These are phyloP conservation scores for Crocallis elinguaria DNA, from an alignment of 2,888 invertebrate genomes.

Conservation along the genomic window DNA sequence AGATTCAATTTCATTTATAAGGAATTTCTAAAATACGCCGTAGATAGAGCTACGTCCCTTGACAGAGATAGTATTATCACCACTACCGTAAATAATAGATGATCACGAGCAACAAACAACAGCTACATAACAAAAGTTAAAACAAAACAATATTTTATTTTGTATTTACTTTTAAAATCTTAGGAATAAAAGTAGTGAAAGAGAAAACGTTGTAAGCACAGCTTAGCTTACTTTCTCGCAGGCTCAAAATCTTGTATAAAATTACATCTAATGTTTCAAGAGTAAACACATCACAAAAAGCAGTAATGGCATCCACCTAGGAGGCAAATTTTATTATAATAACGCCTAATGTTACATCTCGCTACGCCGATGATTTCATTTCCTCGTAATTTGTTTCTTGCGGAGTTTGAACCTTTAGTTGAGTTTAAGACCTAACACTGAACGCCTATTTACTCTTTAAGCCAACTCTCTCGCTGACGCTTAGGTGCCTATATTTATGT, in stretches of 20 bases:
- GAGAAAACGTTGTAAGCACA: too few relatives aligned
- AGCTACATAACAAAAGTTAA: too few relatives aligned
- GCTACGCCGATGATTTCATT: slow-evolving; percentile 58
- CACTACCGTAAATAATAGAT: too few relatives aligned
- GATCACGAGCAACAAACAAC: too few relatives aligned
- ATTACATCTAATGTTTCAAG: slow-evolving; percentile 7
- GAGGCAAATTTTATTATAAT: slow-evolving; percentile 44
- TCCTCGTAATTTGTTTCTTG: slow-evolving; percentile 75
- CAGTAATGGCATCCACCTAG: slow-evolving; percentile 11
- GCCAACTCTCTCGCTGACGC: slow-evolving; percentile 63
- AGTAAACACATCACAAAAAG: slow-evolving; percentile 22
- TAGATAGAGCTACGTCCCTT: too few relatives aligned
- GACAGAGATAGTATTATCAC: too few relatives aligned
- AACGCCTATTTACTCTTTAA: slow-evolving; percentile 72
- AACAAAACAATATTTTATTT: too few relatives aligned
- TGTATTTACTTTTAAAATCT: too few relatives aligned
- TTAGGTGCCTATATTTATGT: slow-evolving; percentile 59
- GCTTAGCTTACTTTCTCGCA: slow-evolving; percentile 3
- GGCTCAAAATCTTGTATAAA: neutral
- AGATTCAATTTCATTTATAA: too few relatives aligned
- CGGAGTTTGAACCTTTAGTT: slow-evolving; percentile 65
- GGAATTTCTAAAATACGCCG: too few relatives aligned
- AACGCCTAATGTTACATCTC: slow-evolving; percentile 34
- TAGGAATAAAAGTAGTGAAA: too few relatives aligned
- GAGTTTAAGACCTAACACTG: slow-evolving; percentile 72